These are phyloP conservation scores for Anastatus disparis DNA, from an alignment of 1,140 invertebrate genomes.

Conservation along the genomic window DNA sequence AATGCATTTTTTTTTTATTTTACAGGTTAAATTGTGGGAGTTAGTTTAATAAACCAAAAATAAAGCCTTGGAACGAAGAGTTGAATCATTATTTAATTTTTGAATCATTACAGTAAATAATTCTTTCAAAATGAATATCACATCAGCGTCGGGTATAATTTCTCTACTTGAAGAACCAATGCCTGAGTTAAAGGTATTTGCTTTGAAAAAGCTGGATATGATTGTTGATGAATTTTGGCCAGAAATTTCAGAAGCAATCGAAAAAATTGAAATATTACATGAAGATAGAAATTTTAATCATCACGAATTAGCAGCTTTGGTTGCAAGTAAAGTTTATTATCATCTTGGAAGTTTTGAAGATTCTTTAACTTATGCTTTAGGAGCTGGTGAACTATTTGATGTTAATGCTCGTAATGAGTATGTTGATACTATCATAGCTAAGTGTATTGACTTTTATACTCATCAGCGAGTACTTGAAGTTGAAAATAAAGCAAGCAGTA, in stretches of 20 bases:
- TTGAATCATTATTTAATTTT: too few relatives aligned
- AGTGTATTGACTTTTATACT: constrained; percentile 96
- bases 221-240: constrained; percentile 99
- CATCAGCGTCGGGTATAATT: constrained; percentile 87
- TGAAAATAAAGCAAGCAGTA: constrained; percentile 73
- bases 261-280: constrained; percentile 97
- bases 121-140: not conserved
- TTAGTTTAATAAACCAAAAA: too few relatives aligned
- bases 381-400: constrained; percentile 93
- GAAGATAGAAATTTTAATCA: constrained; percentile 91
- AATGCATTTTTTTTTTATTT: too few relatives aligned
- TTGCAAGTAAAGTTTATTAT: constrained; percentile 99
- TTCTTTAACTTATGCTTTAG: constrained; percentile 92
- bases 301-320: constrained; percentile 92
- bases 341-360: constrained; percentile 97
- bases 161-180: constrained; percentile 94
- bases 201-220: constrained; percentile 87
- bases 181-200: constrained; percentile 93
- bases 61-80: too few relatives aligned
- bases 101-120: too few relatives aligned
- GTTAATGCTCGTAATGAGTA: constrained; percentile 94
- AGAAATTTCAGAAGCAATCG: constrained; percentile 97
- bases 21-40: too few relatives aligned
- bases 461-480: constrained; percentile 81
- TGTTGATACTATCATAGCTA: constrained; percentile 95